Evolutionary conservation across 2,797 vertebrate genomes (phyloP).

Genomic region (Eidolon dupreanum): DNA sequence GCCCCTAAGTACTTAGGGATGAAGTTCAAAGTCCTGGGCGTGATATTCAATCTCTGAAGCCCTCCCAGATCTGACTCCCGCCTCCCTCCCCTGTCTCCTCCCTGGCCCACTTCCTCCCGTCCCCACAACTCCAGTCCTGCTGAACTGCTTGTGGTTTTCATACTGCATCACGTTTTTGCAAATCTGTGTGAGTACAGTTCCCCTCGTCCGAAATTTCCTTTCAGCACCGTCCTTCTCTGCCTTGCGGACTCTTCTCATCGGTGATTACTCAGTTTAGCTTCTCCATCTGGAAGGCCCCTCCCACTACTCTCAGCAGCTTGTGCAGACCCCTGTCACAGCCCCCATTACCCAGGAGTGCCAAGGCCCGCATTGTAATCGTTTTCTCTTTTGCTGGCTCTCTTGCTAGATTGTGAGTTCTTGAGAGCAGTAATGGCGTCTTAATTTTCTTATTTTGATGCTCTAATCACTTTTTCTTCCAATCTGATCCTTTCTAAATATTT

Average conservation of each 20-base stretch:
- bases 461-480: not conserved
- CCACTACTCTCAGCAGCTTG: not conserved
- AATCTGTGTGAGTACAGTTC: not conserved
- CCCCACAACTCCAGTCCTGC: not conserved
- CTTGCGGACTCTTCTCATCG: not conserved
- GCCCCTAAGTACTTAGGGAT: not conserved
- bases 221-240: not conserved
- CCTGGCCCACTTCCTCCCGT: not conserved
- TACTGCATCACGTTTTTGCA: not conserved
- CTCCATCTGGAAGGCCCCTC: not conserved
- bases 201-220: not conserved
- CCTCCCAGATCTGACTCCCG: not conserved
- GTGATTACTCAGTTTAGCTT: not conserved
- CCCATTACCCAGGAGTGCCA: not conserved
- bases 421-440: not conserved
- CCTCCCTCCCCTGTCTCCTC: not conserved
- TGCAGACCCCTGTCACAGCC: not conserved
- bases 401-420: not conserved
- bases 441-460: not conserved
- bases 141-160: not conserved
- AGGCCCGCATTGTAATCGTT: not conserved
- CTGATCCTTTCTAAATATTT: not conserved
- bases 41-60: not conserved
- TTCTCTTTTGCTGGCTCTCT: constrained; percentile 13
- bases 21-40: not conserved